Conservation (phyloP, 2,113 vertebrate genomes). For the Saguinus imperator region DNA sequence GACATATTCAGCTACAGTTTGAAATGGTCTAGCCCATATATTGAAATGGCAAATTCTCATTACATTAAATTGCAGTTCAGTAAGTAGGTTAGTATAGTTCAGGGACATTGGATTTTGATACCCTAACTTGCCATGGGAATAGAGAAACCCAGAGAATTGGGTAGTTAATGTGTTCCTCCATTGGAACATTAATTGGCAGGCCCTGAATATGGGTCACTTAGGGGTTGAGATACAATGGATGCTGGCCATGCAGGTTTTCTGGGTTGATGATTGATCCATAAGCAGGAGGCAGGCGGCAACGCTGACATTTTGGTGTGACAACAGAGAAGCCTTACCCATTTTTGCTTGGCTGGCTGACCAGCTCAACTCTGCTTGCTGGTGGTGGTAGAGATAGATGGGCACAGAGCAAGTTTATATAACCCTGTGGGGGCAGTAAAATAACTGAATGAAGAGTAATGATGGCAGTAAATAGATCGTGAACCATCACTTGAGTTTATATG, state of each 20-base stretch:
- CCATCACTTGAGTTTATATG: not conserved
- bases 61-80: constrained; percentile 36
- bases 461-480: constrained; percentile 39
- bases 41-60: constrained; percentile 43
- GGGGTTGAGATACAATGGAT: not conserved
- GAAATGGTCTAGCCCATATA: constrained; percentile 37
- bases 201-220: not conserved
- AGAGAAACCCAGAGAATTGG: constrained; percentile 8
- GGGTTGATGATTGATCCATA: not conserved
- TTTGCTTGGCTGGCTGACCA: not conserved
- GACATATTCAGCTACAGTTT: not conserved
- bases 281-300: not conserved
- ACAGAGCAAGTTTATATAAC: not conserved
- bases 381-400: not conserved
- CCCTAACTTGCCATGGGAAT: constrained; percentile 7
- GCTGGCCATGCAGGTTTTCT: not conserved
- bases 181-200: constrained; percentile 6
- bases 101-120: constrained; percentile 25
- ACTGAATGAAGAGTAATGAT: not conserved
- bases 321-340: not conserved
- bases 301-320: not conserved
- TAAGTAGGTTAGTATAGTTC: constrained; percentile 54
- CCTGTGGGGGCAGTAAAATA: not conserved
- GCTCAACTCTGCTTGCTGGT: not conserved
- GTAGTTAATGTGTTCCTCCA: not conserved